Evolutionary conservation across 2,888 invertebrate genomes (phyloP).

Genomic region (Autographa gamma): DNA sequence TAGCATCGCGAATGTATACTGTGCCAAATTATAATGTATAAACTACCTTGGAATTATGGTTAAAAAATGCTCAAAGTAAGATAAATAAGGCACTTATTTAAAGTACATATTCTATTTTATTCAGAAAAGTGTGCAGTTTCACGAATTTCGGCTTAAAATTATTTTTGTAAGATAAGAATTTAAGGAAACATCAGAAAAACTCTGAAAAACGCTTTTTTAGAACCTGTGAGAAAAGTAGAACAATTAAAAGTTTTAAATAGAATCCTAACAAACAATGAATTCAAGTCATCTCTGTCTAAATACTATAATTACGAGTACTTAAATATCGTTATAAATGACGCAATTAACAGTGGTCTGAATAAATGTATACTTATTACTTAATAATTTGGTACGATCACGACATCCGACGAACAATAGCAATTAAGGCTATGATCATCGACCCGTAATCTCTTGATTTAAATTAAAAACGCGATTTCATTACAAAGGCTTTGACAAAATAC

Average conservation of each 20-base stretch:
- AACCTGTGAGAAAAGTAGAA: not conserved
- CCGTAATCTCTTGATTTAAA: not conserved
- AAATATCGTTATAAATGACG: slow-evolving; percentile 29
- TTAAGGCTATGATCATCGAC: slow-evolving; percentile 1
- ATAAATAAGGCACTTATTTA: too few relatives aligned
- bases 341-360: slow-evolving; percentile 23
- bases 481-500: too few relatives aligned
- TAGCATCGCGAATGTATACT: slow-evolving; percentile 40
- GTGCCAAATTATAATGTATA: not conserved
- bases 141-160: too few relatives aligned
- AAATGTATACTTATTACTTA: slow-evolving; percentile 16
- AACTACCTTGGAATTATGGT: not conserved
- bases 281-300: not conserved
- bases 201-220: too few relatives aligned
- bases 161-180: not conserved
- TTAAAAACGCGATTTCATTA: not conserved
- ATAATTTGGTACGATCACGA: slow-evolving; percentile 39
- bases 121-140: too few relatives aligned
- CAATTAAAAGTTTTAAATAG: not conserved
- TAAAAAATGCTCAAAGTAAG: too few relatives aligned
- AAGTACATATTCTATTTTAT: too few relatives aligned
- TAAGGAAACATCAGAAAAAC: not conserved
- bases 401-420: slow-evolving; percentile 15
- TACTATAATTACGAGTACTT: slow-evolving; percentile 3
- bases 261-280: not conserved